phyloP scores from a whole-genome alignment of 2,113 vertebrate species.

The Ictalurus punctatus region DNA sequence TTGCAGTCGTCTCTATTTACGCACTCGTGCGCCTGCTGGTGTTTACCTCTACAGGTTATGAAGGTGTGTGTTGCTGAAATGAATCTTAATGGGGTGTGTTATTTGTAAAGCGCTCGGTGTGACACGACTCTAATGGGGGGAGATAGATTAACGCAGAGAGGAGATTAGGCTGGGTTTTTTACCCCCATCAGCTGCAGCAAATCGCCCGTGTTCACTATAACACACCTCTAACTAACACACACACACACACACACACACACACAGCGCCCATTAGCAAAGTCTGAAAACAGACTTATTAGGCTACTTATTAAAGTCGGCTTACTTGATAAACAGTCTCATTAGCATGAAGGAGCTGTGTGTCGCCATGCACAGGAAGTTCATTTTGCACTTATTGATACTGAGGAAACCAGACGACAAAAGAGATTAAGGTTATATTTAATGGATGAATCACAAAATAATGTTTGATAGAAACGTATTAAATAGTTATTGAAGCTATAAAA shows the following conservation, averaged over 20 bases:
- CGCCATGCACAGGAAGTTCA: constrained; percentile 35
- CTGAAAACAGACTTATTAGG: constrained; percentile 1
- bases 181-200: constrained; percentile 74
- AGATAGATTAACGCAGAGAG: constrained; percentile 66
- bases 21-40: constrained; percentile 13
- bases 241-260: constrained; percentile 29
- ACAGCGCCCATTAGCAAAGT: constrained; percentile 68
- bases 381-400: constrained; percentile 13
- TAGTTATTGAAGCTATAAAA: background rate
- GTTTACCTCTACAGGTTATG: constrained; percentile 16
- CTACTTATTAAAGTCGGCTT: constrained; percentile 63
- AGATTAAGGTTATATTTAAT: background rate
- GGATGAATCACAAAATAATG: background rate
- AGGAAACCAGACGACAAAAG: background rate
- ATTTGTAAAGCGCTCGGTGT: constrained; percentile 71
- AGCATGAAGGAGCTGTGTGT: constrained; percentile 44
- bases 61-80: constrained; percentile 42
- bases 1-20: background rate
- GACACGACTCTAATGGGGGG: constrained; percentile 74
- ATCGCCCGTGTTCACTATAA: constrained; percentile 69
- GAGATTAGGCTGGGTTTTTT: constrained; percentile 82
- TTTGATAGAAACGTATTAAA: background rate
- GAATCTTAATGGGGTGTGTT: constrained; percentile 56
- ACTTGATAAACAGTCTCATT: constrained; percentile 64
- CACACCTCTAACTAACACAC: constrained; percentile 64